A percentile compares a stretch with the other conserved stretches of the same genome.
These are phyloP conservation scores for Platycnemis pennipes DNA, from an alignment of 2,888 invertebrate species.

Conservation along the genomic window DNA sequence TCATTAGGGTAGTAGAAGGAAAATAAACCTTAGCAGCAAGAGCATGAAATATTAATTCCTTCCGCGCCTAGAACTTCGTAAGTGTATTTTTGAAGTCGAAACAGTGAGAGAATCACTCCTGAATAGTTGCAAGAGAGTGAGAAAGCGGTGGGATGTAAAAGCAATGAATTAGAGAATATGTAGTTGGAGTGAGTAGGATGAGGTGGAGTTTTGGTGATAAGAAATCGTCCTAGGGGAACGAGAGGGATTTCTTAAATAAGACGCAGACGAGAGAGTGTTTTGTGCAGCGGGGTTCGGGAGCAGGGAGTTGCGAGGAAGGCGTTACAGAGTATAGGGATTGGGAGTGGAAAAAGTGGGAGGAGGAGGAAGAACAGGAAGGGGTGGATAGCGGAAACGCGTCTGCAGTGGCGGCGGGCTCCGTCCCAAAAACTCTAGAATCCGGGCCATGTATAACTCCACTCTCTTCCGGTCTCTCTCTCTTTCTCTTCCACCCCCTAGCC, in stretches of 20 bases:
- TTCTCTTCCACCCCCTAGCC: neutral
- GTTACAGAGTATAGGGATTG: neutral
- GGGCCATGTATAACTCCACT: conserved; percentile 66
- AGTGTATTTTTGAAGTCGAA: neutral
- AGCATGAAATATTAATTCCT: neutral
- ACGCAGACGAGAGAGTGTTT: neutral
- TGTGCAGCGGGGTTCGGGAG: neutral
- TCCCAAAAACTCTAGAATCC: conserved; percentile 68
- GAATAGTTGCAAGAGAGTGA: neutral
- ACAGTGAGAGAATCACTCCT: conserved; percentile 11
- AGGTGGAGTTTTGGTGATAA: neutral
- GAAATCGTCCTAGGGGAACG: neutral
- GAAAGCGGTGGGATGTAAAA: neutral
- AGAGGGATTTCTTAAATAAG: neutral
- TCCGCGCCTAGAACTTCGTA: neutral
- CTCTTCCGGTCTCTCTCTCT: conserved; percentile 63
- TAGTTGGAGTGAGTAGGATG: neutral
- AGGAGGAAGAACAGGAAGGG: neutral
- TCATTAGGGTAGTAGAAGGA: neutral
- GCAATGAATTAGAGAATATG: neutral
- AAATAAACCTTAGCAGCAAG: neutral
- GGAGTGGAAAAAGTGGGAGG: neutral
- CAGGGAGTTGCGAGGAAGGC: neutral
- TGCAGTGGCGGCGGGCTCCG: conserved; percentile 68
- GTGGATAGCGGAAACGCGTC: conserved; percentile 52